Percentiles rank a stretch among this genome's conserved stretches.
phyloP scores from a whole-genome alignment of 2,113 vertebrate genomes.

The Psophia crepitans region DNA sequence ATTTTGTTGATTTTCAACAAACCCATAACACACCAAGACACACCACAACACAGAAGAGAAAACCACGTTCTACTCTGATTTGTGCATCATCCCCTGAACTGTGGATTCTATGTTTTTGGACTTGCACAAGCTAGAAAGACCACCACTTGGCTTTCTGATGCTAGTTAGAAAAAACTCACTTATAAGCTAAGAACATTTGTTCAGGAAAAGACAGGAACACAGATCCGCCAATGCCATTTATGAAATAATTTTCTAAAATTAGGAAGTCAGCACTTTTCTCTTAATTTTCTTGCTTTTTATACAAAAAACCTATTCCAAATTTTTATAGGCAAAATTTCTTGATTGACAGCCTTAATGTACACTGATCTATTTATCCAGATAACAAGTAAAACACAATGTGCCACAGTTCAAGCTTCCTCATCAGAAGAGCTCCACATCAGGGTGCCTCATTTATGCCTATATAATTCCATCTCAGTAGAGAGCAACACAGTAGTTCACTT shows the following conservation, averaged over 20 bases:
- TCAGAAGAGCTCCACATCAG: not conserved
- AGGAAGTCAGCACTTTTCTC: not conserved
- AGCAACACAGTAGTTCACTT: constrained; percentile 4
- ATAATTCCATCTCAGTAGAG: not conserved
- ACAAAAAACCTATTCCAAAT: not conserved
- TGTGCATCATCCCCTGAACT: not conserved
- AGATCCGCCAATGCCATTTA: not conserved
- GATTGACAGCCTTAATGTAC: not conserved
- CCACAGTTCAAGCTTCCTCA: not conserved
- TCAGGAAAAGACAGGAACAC: not conserved
- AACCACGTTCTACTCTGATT: not conserved
- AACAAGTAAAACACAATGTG: not conserved
- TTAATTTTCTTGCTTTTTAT: not conserved
- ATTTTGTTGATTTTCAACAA: not conserved
- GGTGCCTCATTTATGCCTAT: not conserved
- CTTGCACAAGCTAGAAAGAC: not conserved
- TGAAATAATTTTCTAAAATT: not conserved
- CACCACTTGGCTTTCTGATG: not conserved
- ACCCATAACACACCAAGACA: no score
- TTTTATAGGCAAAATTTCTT: not conserved
- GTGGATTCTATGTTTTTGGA: not conserved
- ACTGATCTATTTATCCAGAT: not conserved
- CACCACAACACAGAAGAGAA: not conserved
- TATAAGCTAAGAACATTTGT: not conserved
- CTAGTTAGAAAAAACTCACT: not conserved